Evolutionary conservation across 2,797 vertebrate species (phyloP).

Genomic region (Pterois miles): DNA sequence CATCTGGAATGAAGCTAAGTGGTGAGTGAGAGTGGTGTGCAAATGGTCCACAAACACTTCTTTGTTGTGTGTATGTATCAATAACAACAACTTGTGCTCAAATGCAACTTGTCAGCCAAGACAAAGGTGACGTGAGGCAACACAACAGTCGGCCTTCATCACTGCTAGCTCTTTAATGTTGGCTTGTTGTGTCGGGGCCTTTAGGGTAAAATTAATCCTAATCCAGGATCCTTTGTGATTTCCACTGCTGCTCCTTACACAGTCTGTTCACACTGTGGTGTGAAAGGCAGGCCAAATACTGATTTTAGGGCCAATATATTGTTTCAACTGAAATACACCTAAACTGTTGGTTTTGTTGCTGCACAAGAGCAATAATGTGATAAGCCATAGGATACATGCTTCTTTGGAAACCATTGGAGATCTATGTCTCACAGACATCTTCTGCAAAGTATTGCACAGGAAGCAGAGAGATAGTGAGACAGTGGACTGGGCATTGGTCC

Average conservation of each 20-base stretch:
- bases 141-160: too few relatives aligned
- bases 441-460: background rate
- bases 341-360: background rate
- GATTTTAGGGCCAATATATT: background rate
- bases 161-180: too few relatives aligned
- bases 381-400: background rate
- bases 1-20: too few relatives aligned
- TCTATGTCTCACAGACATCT: background rate
- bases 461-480: conserved; percentile 5
- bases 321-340: background rate
- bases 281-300: background rate
- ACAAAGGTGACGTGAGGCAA: too few relatives aligned
- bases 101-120: too few relatives aligned
- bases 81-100: too few relatives aligned
- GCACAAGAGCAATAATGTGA: background rate
- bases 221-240: background rate
- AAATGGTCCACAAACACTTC: too few relatives aligned
- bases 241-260: background rate
- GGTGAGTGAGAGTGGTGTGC: too few relatives aligned
- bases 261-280: background rate
- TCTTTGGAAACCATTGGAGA: conserved; percentile 4
- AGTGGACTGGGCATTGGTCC: conserved; percentile 14
- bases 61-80: too few relatives aligned
- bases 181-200: too few relatives aligned
- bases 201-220: background rate